Base-by-base conservation (phyloP, 2,888 invertebrate species). In the Troglohyphantes excavatus region DNA sequence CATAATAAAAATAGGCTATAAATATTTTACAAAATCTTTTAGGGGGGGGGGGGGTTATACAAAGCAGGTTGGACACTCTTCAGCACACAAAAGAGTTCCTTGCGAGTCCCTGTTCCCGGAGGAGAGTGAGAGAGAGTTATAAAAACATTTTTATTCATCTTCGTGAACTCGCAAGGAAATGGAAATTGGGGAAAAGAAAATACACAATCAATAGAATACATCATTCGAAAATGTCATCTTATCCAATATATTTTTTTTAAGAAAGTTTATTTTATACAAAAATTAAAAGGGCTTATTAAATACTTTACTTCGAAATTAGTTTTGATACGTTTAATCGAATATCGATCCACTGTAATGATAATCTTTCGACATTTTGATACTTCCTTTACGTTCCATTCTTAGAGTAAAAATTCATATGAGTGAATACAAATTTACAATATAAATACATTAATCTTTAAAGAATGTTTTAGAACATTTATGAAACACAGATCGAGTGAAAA, bases 1-100 rank as follows among this genome's bases (percentile, higher is more conserved):
- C 90, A 86, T 90, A 90, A 90, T 86, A 90, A 90, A 90, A 90
- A 90, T 90, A 90, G 73, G 81, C 86, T 90, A 90, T 90, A 82
- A 90, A 86, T 75, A 86, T 75, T 75, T 86, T 90, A 90, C 76
- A 90, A 90, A 90, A 86, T 85, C 53, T 78, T 79, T 59, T 68
- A 59, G 75, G 86, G 79, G 67, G 27, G 67, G 67, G 27, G 26
- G 67, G 85, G 43, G 85, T n/a, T 85, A 85, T 75, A 82, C 72
- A 70, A 88, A 86, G 67, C 81, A 81, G 81, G 67, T 81, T 63
- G 53, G 70, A 88, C 65, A 59, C 23, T 59, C 68, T 46, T 75
- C 26, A 63, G 65, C 76, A 83, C 27, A 26, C 43, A n/a, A n/a
- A n/a, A n/a, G n/a, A n/a, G n/a, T n/a, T n/a, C 23, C 63, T 23